Percentiles rank a stretch among this genome's conserved stretches.
Conservation (phyloP, 92 coral and sea anemone genomes). For the Pocillopora meandrina region DNA sequence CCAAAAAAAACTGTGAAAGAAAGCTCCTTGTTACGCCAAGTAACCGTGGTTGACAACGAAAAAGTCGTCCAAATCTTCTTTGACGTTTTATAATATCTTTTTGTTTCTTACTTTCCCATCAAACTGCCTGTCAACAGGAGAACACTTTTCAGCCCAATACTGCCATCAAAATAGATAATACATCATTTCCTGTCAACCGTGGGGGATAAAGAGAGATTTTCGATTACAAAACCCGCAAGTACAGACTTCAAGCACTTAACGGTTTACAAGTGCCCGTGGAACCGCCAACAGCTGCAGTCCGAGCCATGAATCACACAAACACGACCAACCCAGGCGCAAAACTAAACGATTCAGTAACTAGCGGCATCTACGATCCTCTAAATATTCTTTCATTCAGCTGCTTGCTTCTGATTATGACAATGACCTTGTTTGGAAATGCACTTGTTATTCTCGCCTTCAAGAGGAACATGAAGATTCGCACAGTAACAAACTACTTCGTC, state of each 20-base stretch:
- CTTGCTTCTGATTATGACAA: conserved; percentile 60
- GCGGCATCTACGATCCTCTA: conserved; percentile 48
- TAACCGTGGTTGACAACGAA: background rate
- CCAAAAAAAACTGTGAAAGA: background rate
- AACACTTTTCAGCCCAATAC: background rate
- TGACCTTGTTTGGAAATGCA: conserved; percentile 81
- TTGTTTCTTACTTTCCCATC: background rate
- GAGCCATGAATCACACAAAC: conserved; percentile 10
- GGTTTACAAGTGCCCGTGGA: background rate
- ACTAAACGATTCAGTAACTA: conserved; percentile 2
- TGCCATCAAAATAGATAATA: background rate
- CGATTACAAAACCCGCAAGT: background rate
- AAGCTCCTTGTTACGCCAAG: background rate
- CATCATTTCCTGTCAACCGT: background rate
- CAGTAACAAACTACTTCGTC: conserved; percentile 91
- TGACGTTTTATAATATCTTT: background rate
- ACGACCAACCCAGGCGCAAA: background rate
- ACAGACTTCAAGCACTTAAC: background rate
- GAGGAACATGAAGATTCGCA: conserved; percentile 71
- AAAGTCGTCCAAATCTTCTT: too few relatives aligned
- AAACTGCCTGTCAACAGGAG: background rate
- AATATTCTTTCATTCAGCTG: conserved; percentile 72
- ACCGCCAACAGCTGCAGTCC: conserved; percentile 5
- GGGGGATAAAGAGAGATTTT: background rate
- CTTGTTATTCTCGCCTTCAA: conserved; percentile 87